Base-by-base conservation (phyloP, 2,888 invertebrate genomes). In the Odontocolon sp. region DNA sequence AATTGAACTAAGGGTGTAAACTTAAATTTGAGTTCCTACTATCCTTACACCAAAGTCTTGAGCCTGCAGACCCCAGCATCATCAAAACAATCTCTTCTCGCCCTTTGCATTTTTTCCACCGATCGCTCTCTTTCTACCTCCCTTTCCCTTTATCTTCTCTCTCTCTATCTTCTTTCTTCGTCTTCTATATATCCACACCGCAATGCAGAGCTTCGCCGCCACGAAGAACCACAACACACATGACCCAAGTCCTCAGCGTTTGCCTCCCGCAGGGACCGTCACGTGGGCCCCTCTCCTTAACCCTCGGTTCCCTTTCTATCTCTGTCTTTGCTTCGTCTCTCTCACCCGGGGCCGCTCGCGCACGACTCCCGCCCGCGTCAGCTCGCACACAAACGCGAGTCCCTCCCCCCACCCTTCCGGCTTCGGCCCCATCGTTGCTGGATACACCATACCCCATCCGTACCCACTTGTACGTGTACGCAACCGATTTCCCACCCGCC, bases 251-350 rank as follows among this genome's bases (percentile, higher is more conserved):
- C 52, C 74, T 77, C 74, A 64, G 76, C 79, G 83, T 81, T 83
- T 88, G 87, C 89, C 90, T 90, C 90, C 90, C 86, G 90, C 90
- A 89, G 89, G 89, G 89, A 87, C 88, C 87, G 88, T 88, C 88
- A 86, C 89, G 88, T 88, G 89, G 88, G 87, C 87, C 86, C 82
- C 76, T 75, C 80, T 79, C 31, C 66, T 59, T 16, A 28, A 21
- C 28, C 59, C 42, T 56, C 14, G 28, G 38, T 61, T 72, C 73
- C 52, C 72, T 72, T 59, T 72, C 72, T 31, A 16, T 52, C 26
- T 63, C 26, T 61, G 42, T 64, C 42, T 21, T 18, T 9, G 31
- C 31, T n/a, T 52, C 14, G 33, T 63, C 54, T 69, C 79, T 63
- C 69, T 77, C 73, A 8, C 36, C 42, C 64, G 57, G 71, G 61